Percentiles rank a stretch among this genome's conserved stretches.
Conservation (phyloP, 2,113 vertebrate species). For the Corvus hawaiiensis region DNA sequence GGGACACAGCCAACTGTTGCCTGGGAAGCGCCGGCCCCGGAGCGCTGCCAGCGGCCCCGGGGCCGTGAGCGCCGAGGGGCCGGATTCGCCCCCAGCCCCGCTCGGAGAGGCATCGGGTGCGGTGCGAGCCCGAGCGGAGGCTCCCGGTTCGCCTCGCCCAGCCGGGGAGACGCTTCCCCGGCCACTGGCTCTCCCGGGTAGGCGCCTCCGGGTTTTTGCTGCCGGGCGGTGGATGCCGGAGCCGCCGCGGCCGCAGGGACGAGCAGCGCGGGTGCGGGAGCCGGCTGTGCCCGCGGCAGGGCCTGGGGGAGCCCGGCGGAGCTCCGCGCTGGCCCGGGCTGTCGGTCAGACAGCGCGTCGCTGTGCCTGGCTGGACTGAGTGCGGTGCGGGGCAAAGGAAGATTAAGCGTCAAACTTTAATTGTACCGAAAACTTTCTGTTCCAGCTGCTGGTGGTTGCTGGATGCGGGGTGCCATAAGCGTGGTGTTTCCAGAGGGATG, state of each 20-base stretch:
- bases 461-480: not conserved
- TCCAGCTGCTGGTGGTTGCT: not conserved
- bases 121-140: not conserved
- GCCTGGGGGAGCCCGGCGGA: not conserved
- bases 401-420: not conserved
- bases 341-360: rapidly evolving
- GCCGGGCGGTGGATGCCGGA: not conserved
- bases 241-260: not conserved
- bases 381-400: rapidly evolving
- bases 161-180: not conserved
- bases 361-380: not conserved
- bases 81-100: not conserved
- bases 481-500: not conserved
- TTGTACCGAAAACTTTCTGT: not conserved
- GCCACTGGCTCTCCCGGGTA: not conserved
- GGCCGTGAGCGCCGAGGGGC: not conserved
- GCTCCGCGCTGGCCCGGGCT: rapidly evolving
- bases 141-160: not conserved
- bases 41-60: not conserved
- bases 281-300: not conserved
- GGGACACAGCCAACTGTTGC: not conserved
- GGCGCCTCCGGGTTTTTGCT: not conserved
- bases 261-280: not conserved
- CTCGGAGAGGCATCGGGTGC: not conserved
- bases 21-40: not conserved